phyloP scores from a whole-genome alignment of 2,888 invertebrate genomes.

The Eupithecia tripunctaria region DNA sequence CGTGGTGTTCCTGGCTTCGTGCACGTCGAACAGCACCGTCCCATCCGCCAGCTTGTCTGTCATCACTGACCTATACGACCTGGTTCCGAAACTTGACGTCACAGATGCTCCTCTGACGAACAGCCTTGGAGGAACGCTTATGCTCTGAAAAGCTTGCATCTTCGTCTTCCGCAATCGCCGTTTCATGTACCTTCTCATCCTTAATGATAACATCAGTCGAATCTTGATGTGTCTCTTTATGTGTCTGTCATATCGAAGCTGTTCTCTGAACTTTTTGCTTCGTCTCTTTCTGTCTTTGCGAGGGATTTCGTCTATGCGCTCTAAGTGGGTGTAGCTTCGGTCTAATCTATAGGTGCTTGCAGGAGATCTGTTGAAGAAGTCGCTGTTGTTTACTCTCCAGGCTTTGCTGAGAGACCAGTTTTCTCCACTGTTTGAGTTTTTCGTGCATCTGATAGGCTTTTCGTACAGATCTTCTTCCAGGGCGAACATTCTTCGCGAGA shows the following conservation, averaged over 20 bases:
- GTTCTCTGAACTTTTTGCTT: slow-evolving; percentile 75
- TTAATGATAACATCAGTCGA: slow-evolving; percentile 87
- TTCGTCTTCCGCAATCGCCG: slow-evolving; percentile 63
- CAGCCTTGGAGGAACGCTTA: slow-evolving; percentile 68
- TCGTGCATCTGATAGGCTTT: slow-evolving; percentile 70
- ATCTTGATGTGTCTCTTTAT: slow-evolving; percentile 87
- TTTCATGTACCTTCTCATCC: slow-evolving; percentile 84
- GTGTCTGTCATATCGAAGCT: slow-evolving; percentile 83
- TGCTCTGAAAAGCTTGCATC: slow-evolving; percentile 54
- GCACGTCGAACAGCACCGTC: slow-evolving; percentile 75
- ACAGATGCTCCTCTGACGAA: slow-evolving; percentile 69
- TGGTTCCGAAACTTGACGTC: slow-evolving; percentile 74
- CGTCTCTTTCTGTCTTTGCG: slow-evolving; percentile 63
- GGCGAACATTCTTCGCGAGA: slow-evolving; percentile 72
- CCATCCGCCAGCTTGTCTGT: slow-evolving; percentile 74
- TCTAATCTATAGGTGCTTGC: slow-evolving; percentile 58
- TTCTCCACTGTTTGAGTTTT: slow-evolving; percentile 73
- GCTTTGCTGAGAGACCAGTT: slow-evolving; percentile 83
- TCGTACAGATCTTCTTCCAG: slow-evolving; percentile 78
- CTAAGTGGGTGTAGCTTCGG: slow-evolving; percentile 57
- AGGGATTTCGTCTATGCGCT: slow-evolving; percentile 75
- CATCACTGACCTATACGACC: slow-evolving; percentile 75
- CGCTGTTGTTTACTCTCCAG: slow-evolving; percentile 73
- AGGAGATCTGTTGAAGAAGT: slow-evolving; percentile 68
- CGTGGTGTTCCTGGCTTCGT: slow-evolving; percentile 78